Evolutionary conservation across 2,797 vertebrate species (phyloP).

Genomic region (Notolabrus celidotus): DNA sequence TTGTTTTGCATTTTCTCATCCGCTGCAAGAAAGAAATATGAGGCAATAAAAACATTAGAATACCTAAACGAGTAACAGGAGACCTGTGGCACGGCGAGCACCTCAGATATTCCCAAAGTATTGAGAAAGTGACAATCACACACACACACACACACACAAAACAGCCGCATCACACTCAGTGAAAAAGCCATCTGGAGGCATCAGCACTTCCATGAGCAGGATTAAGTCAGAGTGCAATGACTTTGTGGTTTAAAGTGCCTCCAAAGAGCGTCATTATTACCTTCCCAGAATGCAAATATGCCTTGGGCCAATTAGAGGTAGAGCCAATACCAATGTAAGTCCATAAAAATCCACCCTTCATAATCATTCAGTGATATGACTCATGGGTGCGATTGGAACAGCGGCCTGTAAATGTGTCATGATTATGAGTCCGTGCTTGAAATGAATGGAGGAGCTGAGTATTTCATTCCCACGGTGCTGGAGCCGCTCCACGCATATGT

Average conservation of each 20-base stretch:
- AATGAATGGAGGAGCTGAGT: conserved; percentile 69
- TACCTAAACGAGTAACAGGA: conserved; percentile 37
- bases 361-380: conserved; percentile 80
- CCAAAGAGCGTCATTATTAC: conserved; percentile 80
- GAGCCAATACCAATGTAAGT: conserved; percentile 78
- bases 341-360: conserved; percentile 78
- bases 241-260: conserved; percentile 79
- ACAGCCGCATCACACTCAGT: conserved; percentile 75
- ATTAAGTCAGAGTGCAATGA: conserved; percentile 80
- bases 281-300: conserved; percentile 83
- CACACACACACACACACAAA: conserved; percentile 70
- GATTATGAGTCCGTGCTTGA: conserved; percentile 72
- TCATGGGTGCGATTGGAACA: conserved; percentile 75
- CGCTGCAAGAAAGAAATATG: conserved; percentile 21
- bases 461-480: conserved; percentile 73
- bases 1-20: conserved; percentile 38
- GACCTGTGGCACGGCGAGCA: conserved; percentile 43
- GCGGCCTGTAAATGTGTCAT: conserved; percentile 76
- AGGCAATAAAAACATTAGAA: conserved; percentile 42
- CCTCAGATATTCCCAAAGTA: conserved; percentile 58
- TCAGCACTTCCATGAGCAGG: conserved; percentile 78
- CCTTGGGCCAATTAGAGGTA: conserved; percentile 81
- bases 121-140: conserved; percentile 65
- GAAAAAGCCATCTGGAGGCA: conserved; percentile 81
- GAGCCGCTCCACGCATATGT: conserved; percentile 71